These are phyloP conservation scores for Amia ocellicauda DNA, from an alignment of 2,113 vertebrate genomes.

Conservation along the genomic window DNA sequence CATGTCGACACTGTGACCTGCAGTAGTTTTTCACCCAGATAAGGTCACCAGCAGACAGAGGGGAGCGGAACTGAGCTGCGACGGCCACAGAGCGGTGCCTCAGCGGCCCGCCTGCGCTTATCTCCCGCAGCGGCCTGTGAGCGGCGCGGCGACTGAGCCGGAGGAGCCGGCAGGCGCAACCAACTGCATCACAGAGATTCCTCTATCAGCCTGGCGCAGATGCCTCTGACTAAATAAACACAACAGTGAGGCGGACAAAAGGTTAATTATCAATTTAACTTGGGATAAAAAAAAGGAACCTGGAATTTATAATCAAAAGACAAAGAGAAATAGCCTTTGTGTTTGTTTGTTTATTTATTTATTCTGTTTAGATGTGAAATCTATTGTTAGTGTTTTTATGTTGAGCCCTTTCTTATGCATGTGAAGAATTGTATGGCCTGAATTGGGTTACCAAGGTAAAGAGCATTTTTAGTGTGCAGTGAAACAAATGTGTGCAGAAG, in stretches of 20 bases:
- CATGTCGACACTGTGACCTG: slow-evolving; percentile 62
- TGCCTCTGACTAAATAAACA: slow-evolving; percentile 67
- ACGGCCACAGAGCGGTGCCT: slow-evolving; percentile 47
- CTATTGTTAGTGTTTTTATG: not conserved
- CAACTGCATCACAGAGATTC: slow-evolving; percentile 73
- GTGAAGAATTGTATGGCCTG: not conserved
- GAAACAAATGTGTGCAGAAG: slow-evolving; percentile 1
- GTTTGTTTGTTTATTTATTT: slow-evolving; percentile 6
- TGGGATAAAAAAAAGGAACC: slow-evolving; percentile 29
- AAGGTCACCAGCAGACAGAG: slow-evolving; percentile 56
- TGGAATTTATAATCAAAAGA: slow-evolving; percentile 20
- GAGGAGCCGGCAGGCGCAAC: slow-evolving; percentile 58
- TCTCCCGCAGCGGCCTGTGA: slow-evolving; percentile 73
- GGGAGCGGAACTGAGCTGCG: slow-evolving; percentile 31
- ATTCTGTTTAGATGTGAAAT: not conserved
- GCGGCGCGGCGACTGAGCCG: slow-evolving; percentile 40
- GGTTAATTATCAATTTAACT: slow-evolving; percentile 81
- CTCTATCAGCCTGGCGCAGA: slow-evolving; percentile 80
- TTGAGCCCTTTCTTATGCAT: not conserved
- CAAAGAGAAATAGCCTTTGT: not conserved
- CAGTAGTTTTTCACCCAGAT: slow-evolving; percentile 76
- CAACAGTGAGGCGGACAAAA: slow-evolving; percentile 70
- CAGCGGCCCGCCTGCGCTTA: slow-evolving; percentile 67
- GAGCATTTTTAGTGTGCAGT: not conserved
- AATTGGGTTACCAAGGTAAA: not conserved